Evolutionary conservation across 2,888 invertebrate genomes (phyloP).

Genomic region (Zaprionus lineosus): DNA sequence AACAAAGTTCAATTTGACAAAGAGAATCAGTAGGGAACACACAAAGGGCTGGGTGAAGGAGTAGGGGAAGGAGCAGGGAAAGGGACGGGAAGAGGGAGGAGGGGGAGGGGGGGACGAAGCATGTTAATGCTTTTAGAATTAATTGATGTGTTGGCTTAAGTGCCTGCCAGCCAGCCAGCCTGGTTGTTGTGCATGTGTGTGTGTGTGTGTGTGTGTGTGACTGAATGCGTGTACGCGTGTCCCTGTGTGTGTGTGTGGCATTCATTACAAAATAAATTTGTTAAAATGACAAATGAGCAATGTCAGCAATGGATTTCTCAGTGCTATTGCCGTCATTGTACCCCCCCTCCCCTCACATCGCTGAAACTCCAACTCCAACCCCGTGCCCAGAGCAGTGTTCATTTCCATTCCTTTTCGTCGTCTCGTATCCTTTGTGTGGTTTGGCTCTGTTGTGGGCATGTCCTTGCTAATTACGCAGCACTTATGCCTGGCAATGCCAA

Average conservation of each 20-base stretch:
- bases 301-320: slow-evolving; percentile 72
- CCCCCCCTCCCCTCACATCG: slow-evolving; percentile 2
- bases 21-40: neutral
- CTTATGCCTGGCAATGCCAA: slow-evolving; percentile 74
- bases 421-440: slow-evolving; percentile 28
- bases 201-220: slow-evolving; percentile 14
- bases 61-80: no score
- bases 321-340: slow-evolving; percentile 11
- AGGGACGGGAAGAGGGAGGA: no score
- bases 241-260: slow-evolving; percentile 43
- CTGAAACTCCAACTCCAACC: neutral
- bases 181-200: slow-evolving; percentile 4
- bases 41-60: no score
- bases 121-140: slow-evolving; percentile 75
- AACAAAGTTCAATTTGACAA: slow-evolving; percentile 5
- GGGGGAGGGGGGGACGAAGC: slow-evolving; percentile 28
- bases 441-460: slow-evolving; percentile 59
- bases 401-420: neutral
- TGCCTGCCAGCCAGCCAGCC: slow-evolving; percentile 32
- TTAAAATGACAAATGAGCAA: slow-evolving; percentile 76
- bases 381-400: neutral
- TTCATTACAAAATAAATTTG: slow-evolving; percentile 77
- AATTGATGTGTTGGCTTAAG: slow-evolving; percentile 76
- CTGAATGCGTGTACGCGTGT: slow-evolving; percentile 12
- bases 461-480: slow-evolving; percentile 77